Conservation (phyloP, 2,797 vertebrate genomes). For the Hirundo rustica region DNA sequence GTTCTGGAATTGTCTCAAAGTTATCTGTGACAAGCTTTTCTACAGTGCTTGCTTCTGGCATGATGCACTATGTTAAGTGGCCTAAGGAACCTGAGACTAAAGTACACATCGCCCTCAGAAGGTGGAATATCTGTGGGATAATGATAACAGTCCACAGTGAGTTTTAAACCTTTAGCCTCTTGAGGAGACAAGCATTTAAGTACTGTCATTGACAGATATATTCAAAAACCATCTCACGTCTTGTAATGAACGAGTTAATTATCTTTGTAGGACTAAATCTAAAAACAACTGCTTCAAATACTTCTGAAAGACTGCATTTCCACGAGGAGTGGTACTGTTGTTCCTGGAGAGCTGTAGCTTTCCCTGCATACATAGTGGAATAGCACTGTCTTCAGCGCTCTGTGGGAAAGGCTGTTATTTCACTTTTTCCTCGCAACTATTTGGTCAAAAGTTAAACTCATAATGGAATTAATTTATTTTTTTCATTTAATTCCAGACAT, state of each 20-base stretch:
- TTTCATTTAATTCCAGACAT: constrained; percentile 58
- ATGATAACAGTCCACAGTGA: neutral
- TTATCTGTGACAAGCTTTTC: neutral
- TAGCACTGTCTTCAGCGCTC: neutral
- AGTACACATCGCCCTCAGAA: neutral
- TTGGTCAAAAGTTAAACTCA: constrained; percentile 60
- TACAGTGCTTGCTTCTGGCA: neutral
- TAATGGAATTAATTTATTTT: constrained; percentile 65
- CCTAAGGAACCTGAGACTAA: neutral
- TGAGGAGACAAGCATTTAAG: neutral
- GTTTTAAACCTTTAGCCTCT: neutral
- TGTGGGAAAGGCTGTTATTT: neutral
- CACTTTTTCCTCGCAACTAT: neutral
- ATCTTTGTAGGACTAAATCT: neutral
- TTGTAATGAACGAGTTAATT: neutral
- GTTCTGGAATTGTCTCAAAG: neutral
- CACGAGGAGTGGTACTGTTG: rapidly evolving
- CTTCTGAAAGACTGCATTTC: neutral
- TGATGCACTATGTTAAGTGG: neutral
- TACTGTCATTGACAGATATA: neutral
- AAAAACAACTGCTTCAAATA: neutral
- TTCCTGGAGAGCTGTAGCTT: neutral
- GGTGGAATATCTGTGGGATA: neutral
- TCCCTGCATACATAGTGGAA: neutral
- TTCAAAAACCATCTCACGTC: neutral